A percentile compares a stretch with the other conserved stretches of the same genome.
Conservation (phyloP, 2,113 vertebrate genomes). For the Theropithecus gelada region DNA sequence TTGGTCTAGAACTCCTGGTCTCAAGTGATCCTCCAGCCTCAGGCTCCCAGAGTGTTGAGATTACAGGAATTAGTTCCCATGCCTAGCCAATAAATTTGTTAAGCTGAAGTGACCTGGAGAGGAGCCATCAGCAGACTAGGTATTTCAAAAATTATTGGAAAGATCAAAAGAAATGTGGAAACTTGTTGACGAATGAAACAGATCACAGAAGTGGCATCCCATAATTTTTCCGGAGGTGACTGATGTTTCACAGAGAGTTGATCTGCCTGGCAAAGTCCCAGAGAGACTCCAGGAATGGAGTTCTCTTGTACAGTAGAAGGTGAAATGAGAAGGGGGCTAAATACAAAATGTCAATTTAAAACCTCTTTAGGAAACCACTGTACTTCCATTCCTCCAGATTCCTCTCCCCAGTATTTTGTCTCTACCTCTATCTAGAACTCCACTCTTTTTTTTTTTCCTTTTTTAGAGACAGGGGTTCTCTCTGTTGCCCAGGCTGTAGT, state of each 20-base stretch:
- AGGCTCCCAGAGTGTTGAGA: too few relatives aligned
- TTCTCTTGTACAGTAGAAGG: background rate
- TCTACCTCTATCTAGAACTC: background rate
- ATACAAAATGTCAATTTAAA: background rate
- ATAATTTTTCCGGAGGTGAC: background rate
- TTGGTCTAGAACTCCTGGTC: too few relatives aligned
- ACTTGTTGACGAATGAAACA: background rate
- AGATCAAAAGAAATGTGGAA: background rate
- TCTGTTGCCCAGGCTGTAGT: too few relatives aligned
- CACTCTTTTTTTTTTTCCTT: background rate
- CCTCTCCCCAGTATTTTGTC: background rate
- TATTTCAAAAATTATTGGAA: background rate
- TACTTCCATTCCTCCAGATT: background rate
- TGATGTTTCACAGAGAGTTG: background rate
- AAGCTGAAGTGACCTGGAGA: background rate
- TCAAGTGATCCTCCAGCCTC: too few relatives aligned
- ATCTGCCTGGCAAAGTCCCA: background rate
- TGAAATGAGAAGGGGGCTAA: background rate
- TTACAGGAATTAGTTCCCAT: too few relatives aligned
- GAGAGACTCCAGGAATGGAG: background rate
- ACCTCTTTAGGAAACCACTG: background rate
- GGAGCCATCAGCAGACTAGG: background rate
- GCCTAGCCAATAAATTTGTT: background rate
- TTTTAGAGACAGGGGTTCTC: too few relatives aligned
- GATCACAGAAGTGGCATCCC: background rate